These are phyloP conservation scores for Xiphophorus birchmanni DNA, from an alignment of 2,797 vertebrate species.

Conservation along the genomic window DNA sequence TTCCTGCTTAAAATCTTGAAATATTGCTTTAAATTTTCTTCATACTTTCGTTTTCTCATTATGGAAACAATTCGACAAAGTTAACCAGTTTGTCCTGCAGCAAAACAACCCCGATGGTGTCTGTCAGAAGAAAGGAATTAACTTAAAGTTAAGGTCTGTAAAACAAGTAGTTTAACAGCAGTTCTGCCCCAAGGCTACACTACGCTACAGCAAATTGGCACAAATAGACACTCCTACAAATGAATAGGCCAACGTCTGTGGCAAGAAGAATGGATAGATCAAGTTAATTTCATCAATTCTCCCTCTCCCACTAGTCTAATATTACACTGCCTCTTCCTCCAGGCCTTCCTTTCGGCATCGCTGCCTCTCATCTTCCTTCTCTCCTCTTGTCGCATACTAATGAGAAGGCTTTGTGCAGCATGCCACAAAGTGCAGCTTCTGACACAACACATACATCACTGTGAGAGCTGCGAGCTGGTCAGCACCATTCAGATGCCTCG, in stretches of 20 bases:
- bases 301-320: constrained; percentile 65
- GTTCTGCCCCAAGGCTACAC: constrained; percentile 39
- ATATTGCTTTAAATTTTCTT: not conserved
- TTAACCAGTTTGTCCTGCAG: not conserved
- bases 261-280: constrained; percentile 65
- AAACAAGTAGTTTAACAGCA: constrained; percentile 56
- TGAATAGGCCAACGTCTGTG: constrained; percentile 50
- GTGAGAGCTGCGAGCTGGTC: constrained; percentile 66
- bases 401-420: constrained; percentile 72
- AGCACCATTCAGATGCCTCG: constrained; percentile 56
- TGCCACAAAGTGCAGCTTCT: constrained; percentile 72
- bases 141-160: constrained; percentile 62
- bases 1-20: not conserved
- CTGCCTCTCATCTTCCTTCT: constrained; percentile 73
- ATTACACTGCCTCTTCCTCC: constrained; percentile 68
- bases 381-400: constrained; percentile 75
- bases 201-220: constrained; percentile 25
- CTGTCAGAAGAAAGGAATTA: constrained; percentile 63
- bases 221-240: constrained; percentile 54
- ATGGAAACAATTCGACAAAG: not conserved
- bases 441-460: constrained; percentile 81
- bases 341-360: constrained; percentile 72
- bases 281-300: constrained; percentile 72
- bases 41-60: not conserved
- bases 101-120: constrained; percentile 26